Base-by-base conservation (phyloP, 2,797 vertebrate genomes). In the Alca torda region DNA sequence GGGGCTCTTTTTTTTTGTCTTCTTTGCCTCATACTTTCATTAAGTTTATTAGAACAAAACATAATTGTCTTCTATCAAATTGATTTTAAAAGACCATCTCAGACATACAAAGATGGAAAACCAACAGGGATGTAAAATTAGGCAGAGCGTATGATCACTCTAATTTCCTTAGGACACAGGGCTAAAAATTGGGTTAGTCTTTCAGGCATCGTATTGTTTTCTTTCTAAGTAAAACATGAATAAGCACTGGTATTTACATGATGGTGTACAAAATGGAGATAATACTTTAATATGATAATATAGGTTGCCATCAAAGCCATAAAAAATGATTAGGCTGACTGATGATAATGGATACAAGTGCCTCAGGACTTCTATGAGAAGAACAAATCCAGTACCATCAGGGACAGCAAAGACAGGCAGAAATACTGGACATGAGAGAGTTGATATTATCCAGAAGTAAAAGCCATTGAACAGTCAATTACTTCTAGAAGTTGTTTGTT, bases 391-490 rank as follows among this genome's bases (percentile, higher is more conserved):
- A 31, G n/a, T 54, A 67, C 30, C 43, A 84, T 65, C 48, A 88
- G 30, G 43, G 35, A 75, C 73, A 92, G 33, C 12, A 23, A 95
- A 90, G 57, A 79, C 18, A 90, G 59, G 60, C 72, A 95, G 77
- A 84, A 87, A 57, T 77, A 54, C 48, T 91, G 57, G 84, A 65
- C 85, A 84, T 59, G 39, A 77, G 57, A 82, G 45, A 60, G 90
- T 45, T 91, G 81, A 72, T 87, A 61, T 68, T 94, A 89, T 76
- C 72, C 84, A 96, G 94, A 90, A 95, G 82, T 80, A 94, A 95
- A 96, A 94, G 24, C 1, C 1, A 95, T 84, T 96, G 83, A 97
- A 93, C 88, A 96, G 88, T 94, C 94, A 93, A 94, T 97, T 97
- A 93, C 77, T 95, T 93, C 51, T 89, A 84, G 31, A 87, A 85